Percentiles rank a stretch among this genome's conserved stretches.
Evolutionary conservation across 2,888 invertebrate genomes (phyloP).

Genomic region (Eupithecia exiguata): DNA sequence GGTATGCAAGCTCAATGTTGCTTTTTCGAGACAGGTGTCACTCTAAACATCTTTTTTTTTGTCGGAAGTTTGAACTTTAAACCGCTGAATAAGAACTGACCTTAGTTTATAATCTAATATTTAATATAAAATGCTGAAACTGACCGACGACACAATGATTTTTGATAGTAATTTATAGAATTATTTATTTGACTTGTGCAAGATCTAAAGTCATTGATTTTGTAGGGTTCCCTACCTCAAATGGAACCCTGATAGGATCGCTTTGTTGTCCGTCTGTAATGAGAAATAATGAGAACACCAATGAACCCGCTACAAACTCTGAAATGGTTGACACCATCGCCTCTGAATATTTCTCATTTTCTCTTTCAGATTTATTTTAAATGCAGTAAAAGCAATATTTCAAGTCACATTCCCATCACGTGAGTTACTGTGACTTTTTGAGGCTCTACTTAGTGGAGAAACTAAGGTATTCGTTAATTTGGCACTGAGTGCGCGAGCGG

Average conservation of each 20-base stretch:
- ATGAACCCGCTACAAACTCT: conserved; percentile 29
- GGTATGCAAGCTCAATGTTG: background rate
- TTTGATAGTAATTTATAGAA: too few species aligned
- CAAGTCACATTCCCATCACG: conserved; percentile 56
- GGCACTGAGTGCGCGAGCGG: conserved; percentile 56
- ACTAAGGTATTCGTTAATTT: conserved; percentile 68
- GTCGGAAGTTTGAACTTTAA: background rate
- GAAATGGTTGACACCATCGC: conserved; percentile 50
- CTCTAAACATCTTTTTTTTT: background rate
- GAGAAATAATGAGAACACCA: too few species aligned
- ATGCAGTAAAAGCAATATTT: conserved; percentile 54
- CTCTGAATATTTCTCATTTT: conserved; percentile 51
- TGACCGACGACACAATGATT: conserved; percentile 44
- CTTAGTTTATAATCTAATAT: too few species aligned
- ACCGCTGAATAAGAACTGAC: background rate
- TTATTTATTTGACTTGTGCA: too few species aligned
- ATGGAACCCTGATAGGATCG: too few species aligned
- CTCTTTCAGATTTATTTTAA: conserved; percentile 11
- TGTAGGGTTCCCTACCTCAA: too few species aligned
- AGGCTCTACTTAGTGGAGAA: conserved; percentile 61
- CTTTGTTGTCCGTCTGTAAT: too few species aligned
- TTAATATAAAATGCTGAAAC: background rate
- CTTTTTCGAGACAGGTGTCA: conserved; percentile 6
- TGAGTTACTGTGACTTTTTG: conserved; percentile 56
- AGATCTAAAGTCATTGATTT: too few species aligned